Evolutionary conservation across 2,797 vertebrate species (phyloP).

Genomic region (Aplochiton taeniatus): DNA sequence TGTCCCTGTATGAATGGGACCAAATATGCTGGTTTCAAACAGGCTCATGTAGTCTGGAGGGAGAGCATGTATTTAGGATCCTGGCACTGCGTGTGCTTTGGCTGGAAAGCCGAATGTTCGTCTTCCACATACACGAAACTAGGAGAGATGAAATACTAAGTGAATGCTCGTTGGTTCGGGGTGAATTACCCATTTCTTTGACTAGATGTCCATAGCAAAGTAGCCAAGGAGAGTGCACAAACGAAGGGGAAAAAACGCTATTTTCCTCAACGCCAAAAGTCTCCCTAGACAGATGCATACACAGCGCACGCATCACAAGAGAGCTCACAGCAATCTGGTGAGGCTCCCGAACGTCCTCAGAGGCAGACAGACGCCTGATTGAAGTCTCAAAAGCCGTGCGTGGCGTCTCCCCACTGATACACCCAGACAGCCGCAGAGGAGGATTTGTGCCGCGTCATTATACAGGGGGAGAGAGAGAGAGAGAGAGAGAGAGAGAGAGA

Average conservation of each 20-base stretch:
- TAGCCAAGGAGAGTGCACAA: not conserved
- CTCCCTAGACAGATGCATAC: slow-evolving; percentile 13
- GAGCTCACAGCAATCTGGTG: slow-evolving; percentile 26
- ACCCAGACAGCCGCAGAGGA: slow-evolving; percentile 3
- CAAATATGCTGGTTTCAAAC: slow-evolving; percentile 20
- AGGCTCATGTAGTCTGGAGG: slow-evolving; percentile 10
- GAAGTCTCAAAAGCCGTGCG: slow-evolving; percentile 10
- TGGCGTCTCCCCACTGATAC: slow-evolving; percentile 9
- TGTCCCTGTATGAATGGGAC: slow-evolving; percentile 38
- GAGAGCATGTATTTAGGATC: slow-evolving; percentile 15
- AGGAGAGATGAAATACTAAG: too few relatives aligned
- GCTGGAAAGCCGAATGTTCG: too few relatives aligned
- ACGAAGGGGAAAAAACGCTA: not conserved
- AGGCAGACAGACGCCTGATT: slow-evolving; percentile 19
- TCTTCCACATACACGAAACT: too few relatives aligned
- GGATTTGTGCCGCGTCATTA: slow-evolving; percentile 1
- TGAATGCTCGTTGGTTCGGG: not conserved
- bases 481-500: slow-evolving; percentile 2
- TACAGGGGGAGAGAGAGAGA: not conserved
- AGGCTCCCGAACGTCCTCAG: slow-evolving; percentile 12
- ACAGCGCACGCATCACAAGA: slow-evolving; percentile 2
- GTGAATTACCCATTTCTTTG: not conserved
- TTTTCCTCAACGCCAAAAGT: slow-evolving; percentile 6
- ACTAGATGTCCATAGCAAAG: not conserved
- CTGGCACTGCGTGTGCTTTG: not conserved